These are phyloP conservation scores for Agrochola circellaris DNA, from an alignment of 2,888 invertebrate species.

Conservation along the genomic window DNA sequence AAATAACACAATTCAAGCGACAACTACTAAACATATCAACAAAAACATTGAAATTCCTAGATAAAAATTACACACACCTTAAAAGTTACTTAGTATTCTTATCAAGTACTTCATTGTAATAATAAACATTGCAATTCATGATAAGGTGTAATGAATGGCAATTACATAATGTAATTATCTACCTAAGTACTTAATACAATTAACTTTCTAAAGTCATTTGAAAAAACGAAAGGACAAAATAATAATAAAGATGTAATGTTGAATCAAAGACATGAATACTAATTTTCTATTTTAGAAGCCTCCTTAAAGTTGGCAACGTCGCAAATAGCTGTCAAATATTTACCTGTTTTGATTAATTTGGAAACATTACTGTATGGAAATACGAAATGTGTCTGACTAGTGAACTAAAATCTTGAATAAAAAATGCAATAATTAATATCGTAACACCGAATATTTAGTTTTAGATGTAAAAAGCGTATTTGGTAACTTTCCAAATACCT, in stretches of 20 bases:
- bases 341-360: too few relatives aligned
- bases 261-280: neutral
- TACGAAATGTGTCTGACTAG: too few relatives aligned
- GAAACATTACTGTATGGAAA: too few relatives aligned
- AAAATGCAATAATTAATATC: too few relatives aligned
- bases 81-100: conserved; percentile 24
- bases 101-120: conserved; percentile 33
- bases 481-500: too few relatives aligned
- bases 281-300: neutral
- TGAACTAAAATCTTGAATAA: too few relatives aligned
- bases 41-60: conserved; percentile 9
- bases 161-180: conserved; percentile 40
- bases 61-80: neutral
- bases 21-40: neutral
- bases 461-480: too few relatives aligned
- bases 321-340: too few relatives aligned
- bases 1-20: neutral
- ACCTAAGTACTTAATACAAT: conserved; percentile 27
- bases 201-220: conserved; percentile 20
- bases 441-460: too few relatives aligned
- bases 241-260: neutral
- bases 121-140: conserved; percentile 19
- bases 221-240: neutral
- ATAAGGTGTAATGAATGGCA: conserved; percentile 27
- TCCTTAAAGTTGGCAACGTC: too few relatives aligned